A percentile compares a stretch with the other conserved stretches of the same genome.
Evolutionary conservation across 2,113 vertebrate genomes (phyloP).

Genomic region (Anolis carolinensis): DNA sequence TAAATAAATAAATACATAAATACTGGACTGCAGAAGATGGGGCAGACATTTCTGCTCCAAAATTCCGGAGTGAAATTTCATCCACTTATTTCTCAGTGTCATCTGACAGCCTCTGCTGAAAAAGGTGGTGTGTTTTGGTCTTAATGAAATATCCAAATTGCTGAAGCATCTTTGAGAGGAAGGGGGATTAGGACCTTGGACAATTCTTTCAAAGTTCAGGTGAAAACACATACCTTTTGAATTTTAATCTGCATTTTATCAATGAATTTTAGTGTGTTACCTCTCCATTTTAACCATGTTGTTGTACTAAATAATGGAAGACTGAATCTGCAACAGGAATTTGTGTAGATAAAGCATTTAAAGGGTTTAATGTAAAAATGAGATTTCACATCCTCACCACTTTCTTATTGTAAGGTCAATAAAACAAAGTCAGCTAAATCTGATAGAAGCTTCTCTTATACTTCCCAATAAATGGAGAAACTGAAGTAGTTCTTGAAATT

Average conservation of each 20-base stretch:
- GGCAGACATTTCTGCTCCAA: background rate
- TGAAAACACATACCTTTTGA: no score
- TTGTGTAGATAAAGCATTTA: background rate
- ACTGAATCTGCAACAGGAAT: background rate
- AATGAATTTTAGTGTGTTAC: no score
- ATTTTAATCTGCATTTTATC: no score
- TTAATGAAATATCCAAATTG: no score
- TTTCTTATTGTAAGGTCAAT: background rate
- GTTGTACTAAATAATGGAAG: background rate
- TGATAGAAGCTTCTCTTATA: background rate
- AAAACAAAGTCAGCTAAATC: background rate
- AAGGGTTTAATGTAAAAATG: background rate
- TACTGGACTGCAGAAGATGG: no score
- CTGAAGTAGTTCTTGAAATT: background rate
- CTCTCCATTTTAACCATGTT: no score
- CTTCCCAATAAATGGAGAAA: background rate
- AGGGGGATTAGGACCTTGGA: no score
- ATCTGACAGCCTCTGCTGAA: no score
- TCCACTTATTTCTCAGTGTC: background rate
- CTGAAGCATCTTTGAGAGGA: no score
- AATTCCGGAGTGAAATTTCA: background rate
- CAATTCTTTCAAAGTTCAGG: no score
- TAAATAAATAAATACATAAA: no score
- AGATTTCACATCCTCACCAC: background rate
- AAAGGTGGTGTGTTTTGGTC: no score